Evolutionary conservation across 2,113 vertebrate species (phyloP), one percentile per base, ranked within the genome.

Genomic region (Syrrhaptes paradoxus): DNA sequence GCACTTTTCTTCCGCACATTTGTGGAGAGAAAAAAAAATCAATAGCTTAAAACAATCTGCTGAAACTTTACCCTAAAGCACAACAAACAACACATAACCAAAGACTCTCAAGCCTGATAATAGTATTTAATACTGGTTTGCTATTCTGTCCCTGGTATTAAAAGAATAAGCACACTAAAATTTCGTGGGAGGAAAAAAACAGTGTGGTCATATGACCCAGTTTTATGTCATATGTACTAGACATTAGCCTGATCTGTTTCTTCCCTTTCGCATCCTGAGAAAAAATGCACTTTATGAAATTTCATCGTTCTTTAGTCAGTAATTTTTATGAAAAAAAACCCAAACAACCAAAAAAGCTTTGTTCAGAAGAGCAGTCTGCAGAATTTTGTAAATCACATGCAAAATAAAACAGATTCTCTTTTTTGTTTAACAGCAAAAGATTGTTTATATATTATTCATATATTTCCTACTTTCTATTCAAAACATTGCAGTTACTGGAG

Each of bases 141-240:
- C 22, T 89, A 13, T 59, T 85, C 20, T 81, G 29, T 45, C 21
- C 16, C 5, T 38, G 6, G 4, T n/a, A 43, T 34, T 65, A 52
- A 72, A 43, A 71, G 16, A 24, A 34, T 26, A 57, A 38, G 1
- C 6, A 32, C 25, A 28, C 2, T 29, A 36, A 49, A 45, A 1
- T 36, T 79, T 70, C 36, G 1, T 1, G 14, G 1, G 4, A 5
- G 4, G 1, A 0, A 18, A 66, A 41, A 25, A 68, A 32, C 32
- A 15, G 2, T 43, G 9, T 14, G 9, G 7, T 36, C 17, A 38
- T 34, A 57, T 2, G 2, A 19, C 13, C 22, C 13, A 62, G 5
- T 17, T 86, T 70, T 58, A 43, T 7, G 10, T 86, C 17, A 11
- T 48, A 19, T 66, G 26, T 13, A 67, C 0, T 0, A 61, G 17